Percentiles rank a stretch among this genome's conserved stretches.
Evolutionary conservation across 2,113 vertebrate species (phyloP).

Genomic region (Apteryx owenii): DNA sequence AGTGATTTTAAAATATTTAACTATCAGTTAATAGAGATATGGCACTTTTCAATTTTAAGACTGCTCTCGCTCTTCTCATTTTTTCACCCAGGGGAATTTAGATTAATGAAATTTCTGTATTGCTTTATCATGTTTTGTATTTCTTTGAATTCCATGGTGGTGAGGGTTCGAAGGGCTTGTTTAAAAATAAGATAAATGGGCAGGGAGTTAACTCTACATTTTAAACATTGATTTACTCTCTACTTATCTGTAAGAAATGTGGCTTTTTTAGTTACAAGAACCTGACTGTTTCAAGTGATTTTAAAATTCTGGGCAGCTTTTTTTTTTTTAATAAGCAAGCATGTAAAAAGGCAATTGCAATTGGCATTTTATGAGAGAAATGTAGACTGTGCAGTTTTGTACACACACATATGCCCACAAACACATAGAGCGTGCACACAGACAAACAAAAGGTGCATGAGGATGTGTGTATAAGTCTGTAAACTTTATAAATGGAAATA

Average conservation of each 20-base stretch:
- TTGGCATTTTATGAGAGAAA: not conserved
- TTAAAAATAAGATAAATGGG: conserved; percentile 51
- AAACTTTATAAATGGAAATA: conserved; percentile 73
- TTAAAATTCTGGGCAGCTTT: conserved; percentile 35
- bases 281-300: conserved; percentile 4
- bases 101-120: conserved; percentile 75
- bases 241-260: conserved; percentile 36
- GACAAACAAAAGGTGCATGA: conserved; percentile 3
- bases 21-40: conserved; percentile 27
- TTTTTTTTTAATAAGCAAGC: not conserved
- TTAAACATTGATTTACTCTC: conserved; percentile 1
- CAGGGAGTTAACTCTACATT: not conserved
- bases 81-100: conserved; percentile 61
- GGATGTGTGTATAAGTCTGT: conserved; percentile 50
- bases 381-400: not conserved
- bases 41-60: conserved; percentile 66
- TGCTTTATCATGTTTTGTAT: conserved; percentile 64
- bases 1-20: conserved; percentile 34
- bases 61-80: conserved; percentile 39
- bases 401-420: not conserved
- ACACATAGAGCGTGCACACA: not conserved
- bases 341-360: not conserved
- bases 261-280: conserved; percentile 4
- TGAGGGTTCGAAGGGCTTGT: conserved; percentile 7
- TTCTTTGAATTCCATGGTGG: conserved; percentile 59